Base-by-base conservation (phyloP, 2,888 invertebrate genomes). In the Eristalinus aeneus region DNA sequence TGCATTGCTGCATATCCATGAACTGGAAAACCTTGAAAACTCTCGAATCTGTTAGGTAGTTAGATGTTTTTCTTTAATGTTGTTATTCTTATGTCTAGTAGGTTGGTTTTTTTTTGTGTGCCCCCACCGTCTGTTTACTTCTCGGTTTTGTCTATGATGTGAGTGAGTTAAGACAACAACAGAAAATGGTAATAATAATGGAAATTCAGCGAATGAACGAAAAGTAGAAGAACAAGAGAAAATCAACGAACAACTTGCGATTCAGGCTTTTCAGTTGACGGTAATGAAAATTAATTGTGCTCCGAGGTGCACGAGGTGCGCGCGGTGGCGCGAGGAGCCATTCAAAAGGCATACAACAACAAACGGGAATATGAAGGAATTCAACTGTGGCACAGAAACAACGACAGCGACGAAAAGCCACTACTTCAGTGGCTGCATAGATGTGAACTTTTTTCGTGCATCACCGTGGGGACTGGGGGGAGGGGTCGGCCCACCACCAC, bases 11-110 rank as follows among this genome's bases (percentile, higher is more conserved):
- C 84, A 88, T 88, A 91, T 89, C 91, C 90, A 91, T 91, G 90
- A 91, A 91, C 92, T 91, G 91, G 91, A 91, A 92, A 91, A 91
- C 91, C 91, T 91, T 91, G 92, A 91, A 92, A 91, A 90, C 87
- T 89, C 89, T 80, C 80, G 63, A 80, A 80, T 80, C 80, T 80
- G 68, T 58, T 74, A 63, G 80, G 22, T 74, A 74, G 74, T 74
- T 74, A 80, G 80, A 88, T 89, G 54, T 56, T 69, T 53, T 69
- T 88, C 54, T 84, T 65, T 61, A 72, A 71, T 78, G 36, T 78
- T 77, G 31, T 77, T 82, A 65, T 79, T 53, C 53, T 34, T 58
- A 20, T 65, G 23, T 75, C 32, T 73, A 32, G 34, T 58, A 58
- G 34, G n/a, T n/a, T n/a, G n/a, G n/a, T n/a, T n/a, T 54, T 67